Base-by-base conservation (phyloP, 1,140 invertebrate species). In the Drosophila kepulauana region DNA sequence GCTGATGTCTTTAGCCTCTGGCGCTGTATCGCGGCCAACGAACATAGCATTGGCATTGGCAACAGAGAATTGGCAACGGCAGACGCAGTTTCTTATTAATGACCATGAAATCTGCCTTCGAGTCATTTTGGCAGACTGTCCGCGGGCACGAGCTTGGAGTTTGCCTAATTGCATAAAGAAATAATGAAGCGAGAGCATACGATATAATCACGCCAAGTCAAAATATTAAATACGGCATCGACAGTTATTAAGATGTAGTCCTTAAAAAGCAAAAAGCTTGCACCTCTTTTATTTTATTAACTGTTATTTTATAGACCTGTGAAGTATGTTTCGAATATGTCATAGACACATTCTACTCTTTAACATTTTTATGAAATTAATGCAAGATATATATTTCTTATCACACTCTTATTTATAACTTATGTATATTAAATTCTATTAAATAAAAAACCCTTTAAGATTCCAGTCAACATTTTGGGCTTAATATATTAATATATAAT, bases 91-190 rank as follows among this genome's bases (percentile, higher is more conserved):
- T 54, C 71, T 79, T 51, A 69, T 87, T 91, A 87, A 91, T 81
- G 80, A 84, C 80, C 87, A 91, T 91, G 73, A 91, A 91, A 87
- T 91, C 64, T 86, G 82, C 85, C 85, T 76, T 64, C 35, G 15
- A 86, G 80, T 63, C 80, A 78, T 81, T 78, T 63, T 52, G 56
- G 67, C 79, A 85, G 82, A 85, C 81, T 58, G 58, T 62, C 75
- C 71, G 57, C 69, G 72, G 87, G 78, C 87, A 87, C 72, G 73
- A 62, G 58, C 28, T 25, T 57, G 5, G 15, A 67, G 25, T 38
- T 66, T 65, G 70, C 46, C 25, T 58, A 45, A 68, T 54, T 59
- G 59, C 15, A 52, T 52, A 54, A 45, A 70, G 25, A 46, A 13
- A 58, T 58, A 46, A 41, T 57, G 33, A 72, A 65, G 41, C 41